Evolutionary conservation across 2,113 vertebrate species (phyloP).

Genomic region (Polypterus senegalus): DNA sequence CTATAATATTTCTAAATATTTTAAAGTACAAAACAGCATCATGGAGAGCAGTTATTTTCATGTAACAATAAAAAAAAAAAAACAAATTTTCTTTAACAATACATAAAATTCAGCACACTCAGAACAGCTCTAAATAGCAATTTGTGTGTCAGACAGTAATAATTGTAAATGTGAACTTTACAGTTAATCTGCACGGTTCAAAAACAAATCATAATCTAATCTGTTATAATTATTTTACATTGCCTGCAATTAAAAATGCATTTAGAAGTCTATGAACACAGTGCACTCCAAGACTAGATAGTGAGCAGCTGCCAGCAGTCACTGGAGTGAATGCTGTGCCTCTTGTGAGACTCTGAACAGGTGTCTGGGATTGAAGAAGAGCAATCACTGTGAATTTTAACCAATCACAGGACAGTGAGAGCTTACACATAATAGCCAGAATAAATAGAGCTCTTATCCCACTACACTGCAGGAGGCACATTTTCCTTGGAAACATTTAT

Average conservation of each 20-base stretch:
- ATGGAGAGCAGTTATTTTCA: too few relatives aligned
- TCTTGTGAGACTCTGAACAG: background rate
- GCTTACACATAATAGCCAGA: background rate
- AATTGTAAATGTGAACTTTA: background rate
- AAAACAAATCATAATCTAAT: background rate
- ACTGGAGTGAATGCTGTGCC: background rate
- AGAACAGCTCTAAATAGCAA: background rate
- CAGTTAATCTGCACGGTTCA: background rate
- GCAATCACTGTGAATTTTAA: constrained; percentile 1
- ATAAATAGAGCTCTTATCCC: background rate
- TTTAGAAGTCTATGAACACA: background rate
- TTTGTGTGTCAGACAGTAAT: background rate
- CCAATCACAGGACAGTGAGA: background rate
- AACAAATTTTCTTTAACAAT: too few relatives aligned
- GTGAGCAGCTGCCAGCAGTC: background rate
- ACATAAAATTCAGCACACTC: too few relatives aligned
- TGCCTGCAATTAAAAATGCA: constrained; percentile 1
- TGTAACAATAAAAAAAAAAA: too few relatives aligned
- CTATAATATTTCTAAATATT: too few relatives aligned
- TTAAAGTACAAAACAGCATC: too few relatives aligned
- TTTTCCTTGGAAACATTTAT: background rate
- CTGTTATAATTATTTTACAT: background rate
- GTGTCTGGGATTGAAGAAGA: background rate
- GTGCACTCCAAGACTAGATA: background rate
- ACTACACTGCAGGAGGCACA: background rate